Percentiles rank a stretch among this genome's conserved stretches.
Evolutionary conservation across 1,140 invertebrate species (phyloP).

Genomic region (Anthonomus grandis): DNA sequence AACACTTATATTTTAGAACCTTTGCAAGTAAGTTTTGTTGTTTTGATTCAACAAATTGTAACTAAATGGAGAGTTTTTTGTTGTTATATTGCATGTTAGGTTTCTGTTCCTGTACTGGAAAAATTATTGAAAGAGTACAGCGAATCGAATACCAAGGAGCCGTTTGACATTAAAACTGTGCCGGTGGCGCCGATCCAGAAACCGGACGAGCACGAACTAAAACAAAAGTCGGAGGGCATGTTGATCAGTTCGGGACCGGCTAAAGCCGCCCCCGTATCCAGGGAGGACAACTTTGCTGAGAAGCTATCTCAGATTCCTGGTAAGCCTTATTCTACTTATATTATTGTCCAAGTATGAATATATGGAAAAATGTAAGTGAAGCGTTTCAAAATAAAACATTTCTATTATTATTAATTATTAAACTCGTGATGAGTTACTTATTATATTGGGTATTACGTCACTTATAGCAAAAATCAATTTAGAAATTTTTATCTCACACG

Average conservation of each 20-base stretch:
- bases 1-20: slow-evolving; percentile 84
- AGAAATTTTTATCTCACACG: too few relatives aligned
- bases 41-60: not conserved
- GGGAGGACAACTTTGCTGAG: slow-evolving; percentile 86
- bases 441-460: too few relatives aligned
- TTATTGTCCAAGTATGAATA: too few relatives aligned
- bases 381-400: too few relatives aligned
- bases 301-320: slow-evolving; percentile 74
- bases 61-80: too few relatives aligned
- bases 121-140: slow-evolving; percentile 81
- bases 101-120: slow-evolving; percentile 84
- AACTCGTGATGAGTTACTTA: too few relatives aligned
- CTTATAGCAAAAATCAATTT: too few relatives aligned
- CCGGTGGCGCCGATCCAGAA: slow-evolving; percentile 66
- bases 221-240: slow-evolving; percentile 57
- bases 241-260: slow-evolving; percentile 41
- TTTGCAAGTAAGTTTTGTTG: slow-evolving; percentile 51
- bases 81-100: slow-evolving; percentile 48
- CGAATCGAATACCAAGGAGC: slow-evolving; percentile 63
- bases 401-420: too few relatives aligned
- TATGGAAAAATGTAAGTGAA: too few relatives aligned
- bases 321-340: slow-evolving; percentile 28
- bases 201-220: slow-evolving; percentile 53
- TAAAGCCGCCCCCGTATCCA: slow-evolving; percentile 60
- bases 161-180: slow-evolving; percentile 89